Percentiles rank a stretch among this genome's conserved stretches.
phyloP scores from a whole-genome alignment of 2,113 vertebrate genomes.

The Globicephala melas region DNA sequence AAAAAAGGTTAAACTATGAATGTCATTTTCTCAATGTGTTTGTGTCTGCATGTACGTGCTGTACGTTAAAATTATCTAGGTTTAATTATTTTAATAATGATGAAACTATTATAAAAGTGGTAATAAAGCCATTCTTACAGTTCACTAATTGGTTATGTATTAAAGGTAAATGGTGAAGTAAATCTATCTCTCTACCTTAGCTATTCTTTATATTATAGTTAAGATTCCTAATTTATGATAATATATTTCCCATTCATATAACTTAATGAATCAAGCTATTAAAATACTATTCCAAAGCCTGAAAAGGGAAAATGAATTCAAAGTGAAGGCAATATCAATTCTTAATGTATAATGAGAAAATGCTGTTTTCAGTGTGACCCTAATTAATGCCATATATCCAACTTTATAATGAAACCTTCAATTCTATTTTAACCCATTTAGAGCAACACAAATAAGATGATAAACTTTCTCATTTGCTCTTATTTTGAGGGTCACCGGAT shows the following conservation, averaged over 20 bases:
- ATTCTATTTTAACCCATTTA: background rate
- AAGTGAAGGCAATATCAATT: conserved; percentile 13
- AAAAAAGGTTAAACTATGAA: background rate
- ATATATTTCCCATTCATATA: background rate
- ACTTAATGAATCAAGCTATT: conserved; percentile 36
- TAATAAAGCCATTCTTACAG: background rate
- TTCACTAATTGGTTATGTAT: background rate
- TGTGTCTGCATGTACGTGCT: background rate
- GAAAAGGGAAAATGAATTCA: conserved; percentile 43
- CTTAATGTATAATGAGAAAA: conserved; percentile 2
- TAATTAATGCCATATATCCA: background rate
- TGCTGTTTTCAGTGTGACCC: background rate
- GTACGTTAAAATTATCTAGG: background rate
- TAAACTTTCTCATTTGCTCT: background rate
- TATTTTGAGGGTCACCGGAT: background rate
- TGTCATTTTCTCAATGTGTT: background rate
- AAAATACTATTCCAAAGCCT: conserved; percentile 35
- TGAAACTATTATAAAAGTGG: background rate
- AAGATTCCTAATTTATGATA: background rate
- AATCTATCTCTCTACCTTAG: background rate
- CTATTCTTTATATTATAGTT: background rate
- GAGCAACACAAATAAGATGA: background rate
- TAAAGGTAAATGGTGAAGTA: background rate
- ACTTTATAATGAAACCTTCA: background rate
- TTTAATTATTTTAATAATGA: background rate